Conservation (phyloP, 2,888 invertebrate species). For the Agrotis ipsilon region DNA sequence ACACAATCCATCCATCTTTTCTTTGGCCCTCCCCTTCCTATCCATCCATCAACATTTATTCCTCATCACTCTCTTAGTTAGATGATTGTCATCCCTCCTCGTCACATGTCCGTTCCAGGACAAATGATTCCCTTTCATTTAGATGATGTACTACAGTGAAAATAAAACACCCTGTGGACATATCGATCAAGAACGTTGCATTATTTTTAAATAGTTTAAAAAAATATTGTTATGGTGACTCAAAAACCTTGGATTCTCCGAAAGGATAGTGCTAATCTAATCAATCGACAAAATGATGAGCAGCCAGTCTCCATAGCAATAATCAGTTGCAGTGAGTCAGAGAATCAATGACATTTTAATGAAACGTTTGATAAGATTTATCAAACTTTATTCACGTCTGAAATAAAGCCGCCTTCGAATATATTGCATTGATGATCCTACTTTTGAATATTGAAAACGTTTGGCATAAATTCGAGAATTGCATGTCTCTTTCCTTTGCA, state of each 20-base stretch:
- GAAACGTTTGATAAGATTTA: conserved; percentile 14
- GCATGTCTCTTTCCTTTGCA: too few relatives aligned
- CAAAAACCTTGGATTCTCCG: neutral
- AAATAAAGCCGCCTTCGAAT: conserved; percentile 1
- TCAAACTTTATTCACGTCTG: neutral
- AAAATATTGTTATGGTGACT: neutral
- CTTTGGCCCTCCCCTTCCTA: too few relatives aligned
- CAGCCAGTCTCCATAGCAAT: conserved; percentile 30
- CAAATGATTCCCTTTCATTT: too few relatives aligned
- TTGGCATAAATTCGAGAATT: too few relatives aligned
- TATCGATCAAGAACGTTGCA: neutral
- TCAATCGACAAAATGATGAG: conserved; percentile 33
- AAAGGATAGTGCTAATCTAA: conserved; percentile 14
- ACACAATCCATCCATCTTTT: too few relatives aligned
- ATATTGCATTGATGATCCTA: neutral
- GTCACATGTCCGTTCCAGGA: too few relatives aligned
- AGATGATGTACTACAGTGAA: too few relatives aligned
- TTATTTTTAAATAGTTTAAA: neutral
- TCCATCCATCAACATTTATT: too few relatives aligned
- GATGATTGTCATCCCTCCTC: too few relatives aligned
- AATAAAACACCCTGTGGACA: too few relatives aligned
- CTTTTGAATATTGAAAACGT: neutral
- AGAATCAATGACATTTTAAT: conserved; percentile 30
- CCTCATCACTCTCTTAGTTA: too few relatives aligned
- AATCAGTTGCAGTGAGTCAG: conserved; percentile 34